Evolutionary conservation across 2,113 vertebrate genomes (phyloP).

Genomic region (Empidonax alnorum): DNA sequence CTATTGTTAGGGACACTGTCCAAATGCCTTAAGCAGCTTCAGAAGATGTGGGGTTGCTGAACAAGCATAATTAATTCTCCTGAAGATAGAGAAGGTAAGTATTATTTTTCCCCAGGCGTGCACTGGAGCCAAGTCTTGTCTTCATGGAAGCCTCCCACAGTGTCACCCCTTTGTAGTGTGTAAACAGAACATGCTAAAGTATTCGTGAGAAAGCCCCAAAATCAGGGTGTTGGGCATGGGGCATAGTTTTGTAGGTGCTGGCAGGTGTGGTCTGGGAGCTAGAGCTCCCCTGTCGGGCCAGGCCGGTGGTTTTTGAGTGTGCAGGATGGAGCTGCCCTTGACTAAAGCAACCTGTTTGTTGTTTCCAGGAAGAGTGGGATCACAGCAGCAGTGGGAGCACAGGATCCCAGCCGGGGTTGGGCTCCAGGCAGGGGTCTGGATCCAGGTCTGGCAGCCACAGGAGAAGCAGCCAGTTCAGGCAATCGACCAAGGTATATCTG

Average conservation of each 20-base stretch:
- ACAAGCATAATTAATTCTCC: background rate
- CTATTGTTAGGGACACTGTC: background rate
- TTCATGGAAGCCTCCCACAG: background rate
- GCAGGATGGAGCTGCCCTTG: fast-evolving
- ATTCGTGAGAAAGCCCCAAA: background rate
- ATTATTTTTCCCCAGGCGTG: background rate
- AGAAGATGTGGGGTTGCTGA: background rate
- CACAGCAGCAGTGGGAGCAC: constrained; percentile 85
- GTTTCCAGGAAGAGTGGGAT: constrained; percentile 83
- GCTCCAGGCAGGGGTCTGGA: constrained; percentile 79
- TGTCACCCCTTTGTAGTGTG: background rate
- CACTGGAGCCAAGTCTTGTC: background rate
- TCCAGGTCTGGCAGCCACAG: constrained; percentile 80
- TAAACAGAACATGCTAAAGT: background rate
- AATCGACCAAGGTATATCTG: constrained; percentile 73
- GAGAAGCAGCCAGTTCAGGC: constrained; percentile 81
- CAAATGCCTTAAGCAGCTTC: background rate
- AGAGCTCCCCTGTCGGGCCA: background rate
- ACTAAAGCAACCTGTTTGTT: constrained; percentile 43
- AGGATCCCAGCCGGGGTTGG: constrained; percentile 77
- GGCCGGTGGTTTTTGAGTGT: background rate
- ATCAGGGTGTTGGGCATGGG: background rate
- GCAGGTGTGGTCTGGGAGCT: fast-evolving
- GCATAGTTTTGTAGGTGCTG: background rate
- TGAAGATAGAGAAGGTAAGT: background rate